phyloP scores from a whole-genome alignment of 2,888 invertebrate genomes.

The Meta bourneti region DNA sequence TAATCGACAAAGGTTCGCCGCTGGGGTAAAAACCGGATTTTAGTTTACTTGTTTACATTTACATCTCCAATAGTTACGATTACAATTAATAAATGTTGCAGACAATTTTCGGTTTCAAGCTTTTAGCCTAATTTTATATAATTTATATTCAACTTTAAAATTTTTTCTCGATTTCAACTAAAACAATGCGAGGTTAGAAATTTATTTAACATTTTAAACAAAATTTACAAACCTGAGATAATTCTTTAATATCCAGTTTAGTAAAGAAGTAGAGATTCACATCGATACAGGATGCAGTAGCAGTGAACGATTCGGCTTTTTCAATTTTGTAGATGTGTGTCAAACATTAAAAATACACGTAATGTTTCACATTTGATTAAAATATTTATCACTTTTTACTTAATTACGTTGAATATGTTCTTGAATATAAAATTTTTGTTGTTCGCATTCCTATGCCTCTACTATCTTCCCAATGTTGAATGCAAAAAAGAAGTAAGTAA shows the following conservation, averaged over 20 bases:
- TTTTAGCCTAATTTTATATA: too few species aligned
- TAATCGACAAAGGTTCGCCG: background rate
- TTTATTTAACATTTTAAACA: too few species aligned
- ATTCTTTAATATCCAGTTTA: too few species aligned
- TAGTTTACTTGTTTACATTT: background rate
- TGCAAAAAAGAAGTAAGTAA: slow-evolving; percentile 45
- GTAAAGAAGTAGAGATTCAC: too few species aligned
- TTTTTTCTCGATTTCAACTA: too few species aligned
- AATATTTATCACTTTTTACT: background rate
- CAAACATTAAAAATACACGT: background rate
- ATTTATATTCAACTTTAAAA: too few species aligned
- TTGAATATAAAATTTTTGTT: slow-evolving; percentile 11
- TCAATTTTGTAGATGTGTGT: background rate
- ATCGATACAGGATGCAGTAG: too few species aligned
- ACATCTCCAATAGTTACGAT: background rate
- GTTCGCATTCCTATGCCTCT: background rate
- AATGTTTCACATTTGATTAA: background rate
- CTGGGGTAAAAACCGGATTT: background rate
- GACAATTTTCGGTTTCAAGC: too few species aligned
- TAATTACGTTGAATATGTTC: slow-evolving; percentile 6
- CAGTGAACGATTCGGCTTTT: too few species aligned
- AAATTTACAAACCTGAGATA: too few species aligned
- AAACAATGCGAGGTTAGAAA: too few species aligned
- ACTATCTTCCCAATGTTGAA: slow-evolving; percentile 17
- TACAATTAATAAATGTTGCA: background rate